phyloP scores from a whole-genome alignment of 2,797 vertebrate genomes.

The Pyrocephalus nanus region DNA sequence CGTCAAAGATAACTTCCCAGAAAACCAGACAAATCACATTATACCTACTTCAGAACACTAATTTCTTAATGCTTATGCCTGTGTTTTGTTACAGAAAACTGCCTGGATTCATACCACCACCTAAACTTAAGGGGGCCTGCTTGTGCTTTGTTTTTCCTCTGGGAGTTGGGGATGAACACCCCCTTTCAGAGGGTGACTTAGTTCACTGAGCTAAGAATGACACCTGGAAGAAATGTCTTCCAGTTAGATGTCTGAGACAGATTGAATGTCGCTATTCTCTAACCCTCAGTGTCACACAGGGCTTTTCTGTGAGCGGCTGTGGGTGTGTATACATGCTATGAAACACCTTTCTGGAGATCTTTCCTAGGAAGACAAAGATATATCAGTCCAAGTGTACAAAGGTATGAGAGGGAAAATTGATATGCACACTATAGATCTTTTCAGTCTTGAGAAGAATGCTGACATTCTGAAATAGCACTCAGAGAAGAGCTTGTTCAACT shows the following conservation, averaged over 20 bases:
- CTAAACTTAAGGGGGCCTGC: not conserved
- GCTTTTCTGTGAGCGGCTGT: not conserved
- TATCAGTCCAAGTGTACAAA: not conserved
- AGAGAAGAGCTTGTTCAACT: not conserved
- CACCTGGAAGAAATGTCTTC: not conserved
- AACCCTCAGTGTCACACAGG: fast-evolving
- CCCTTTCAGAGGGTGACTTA: not conserved
- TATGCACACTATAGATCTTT: not conserved
- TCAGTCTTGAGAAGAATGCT: not conserved
- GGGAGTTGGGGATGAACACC: not conserved
- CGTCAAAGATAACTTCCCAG: not conserved
- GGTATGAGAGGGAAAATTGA: not conserved
- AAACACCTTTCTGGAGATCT: not conserved
- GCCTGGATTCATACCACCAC: not conserved
- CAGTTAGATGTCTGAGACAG: not conserved
- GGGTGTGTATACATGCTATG: not conserved
- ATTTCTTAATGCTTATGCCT: not conserved
- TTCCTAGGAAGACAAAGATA: not conserved
- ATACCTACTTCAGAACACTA: not conserved
- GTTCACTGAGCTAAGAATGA: not conserved
- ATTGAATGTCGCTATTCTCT: not conserved
- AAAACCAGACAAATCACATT: not conserved
- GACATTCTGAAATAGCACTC: not conserved
- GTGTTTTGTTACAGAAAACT: not conserved
- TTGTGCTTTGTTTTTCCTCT: not conserved